Conservation (phyloP, 2,888 invertebrate genomes). For the Myopa testacea region DNA sequence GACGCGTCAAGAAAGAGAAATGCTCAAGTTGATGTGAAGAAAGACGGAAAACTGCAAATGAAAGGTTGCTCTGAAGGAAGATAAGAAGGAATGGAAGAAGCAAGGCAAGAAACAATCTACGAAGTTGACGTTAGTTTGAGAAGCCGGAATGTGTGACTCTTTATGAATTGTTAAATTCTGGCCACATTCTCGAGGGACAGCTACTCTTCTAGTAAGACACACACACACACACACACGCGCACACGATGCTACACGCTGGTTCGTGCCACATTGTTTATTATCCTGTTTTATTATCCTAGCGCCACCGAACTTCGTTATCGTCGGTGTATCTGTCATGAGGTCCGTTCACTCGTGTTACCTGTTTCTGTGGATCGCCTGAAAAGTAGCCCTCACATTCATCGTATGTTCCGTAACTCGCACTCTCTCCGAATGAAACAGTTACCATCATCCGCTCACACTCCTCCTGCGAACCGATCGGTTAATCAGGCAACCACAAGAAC, state of each 20-base stretch:
- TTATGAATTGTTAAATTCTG: background rate
- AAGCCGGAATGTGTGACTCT: too few species aligned
- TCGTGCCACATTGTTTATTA: slow-evolving; percentile 56
- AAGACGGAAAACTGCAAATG: background rate
- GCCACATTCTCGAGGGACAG: background rate
- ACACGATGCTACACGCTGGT: background rate
- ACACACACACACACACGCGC: background rate
- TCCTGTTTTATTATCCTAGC: slow-evolving; percentile 65
- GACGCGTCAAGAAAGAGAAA: background rate
- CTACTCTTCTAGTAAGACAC: background rate
- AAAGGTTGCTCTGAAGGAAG: too few species aligned
- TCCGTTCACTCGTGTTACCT: too few species aligned
- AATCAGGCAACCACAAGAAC: background rate
- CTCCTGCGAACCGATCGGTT: background rate
- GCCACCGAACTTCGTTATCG: slow-evolving; percentile 54
- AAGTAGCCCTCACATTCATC: too few species aligned
- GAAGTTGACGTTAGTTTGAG: background rate
- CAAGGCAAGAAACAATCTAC: background rate
- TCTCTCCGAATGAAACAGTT: background rate
- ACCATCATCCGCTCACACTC: background rate
- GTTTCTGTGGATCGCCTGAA: too few species aligned
- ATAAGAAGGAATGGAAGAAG: background rate
- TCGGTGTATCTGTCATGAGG: background rate
- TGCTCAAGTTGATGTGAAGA: background rate
- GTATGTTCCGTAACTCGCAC: too few species aligned